A percentile compares a stretch with the other conserved stretches of the same genome.
phyloP scores from a whole-genome alignment of 2,888 invertebrate species.

The Drosophila silvestris region DNA sequence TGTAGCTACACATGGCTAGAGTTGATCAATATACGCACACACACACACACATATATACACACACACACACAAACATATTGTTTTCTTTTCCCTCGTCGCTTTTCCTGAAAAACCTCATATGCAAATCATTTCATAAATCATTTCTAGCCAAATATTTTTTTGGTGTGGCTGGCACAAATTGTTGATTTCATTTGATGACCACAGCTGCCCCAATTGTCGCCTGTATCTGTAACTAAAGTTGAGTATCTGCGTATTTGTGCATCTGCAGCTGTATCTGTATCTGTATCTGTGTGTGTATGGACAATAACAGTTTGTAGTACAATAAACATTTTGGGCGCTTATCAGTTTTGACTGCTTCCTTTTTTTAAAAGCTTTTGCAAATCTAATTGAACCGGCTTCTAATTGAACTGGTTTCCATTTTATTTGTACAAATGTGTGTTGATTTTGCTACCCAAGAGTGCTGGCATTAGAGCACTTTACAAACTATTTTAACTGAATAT shows the following conservation, averaged over 20 bases:
- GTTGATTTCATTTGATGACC: conserved; percentile 63
- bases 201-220: conserved; percentile 51
- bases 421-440: background rate
- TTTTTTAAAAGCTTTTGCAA: conserved; percentile 43
- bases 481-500: conserved; percentile 13
- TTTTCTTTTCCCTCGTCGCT: background rate
- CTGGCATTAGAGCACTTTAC: conserved; percentile 32
- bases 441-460: conserved; percentile 8
- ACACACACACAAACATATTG: background rate
- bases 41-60: background rate
- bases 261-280: conserved; percentile 4
- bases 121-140: conserved; percentile 65
- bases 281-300: conserved; percentile 28
- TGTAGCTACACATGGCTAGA: conserved; percentile 21
- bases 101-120: conserved; percentile 25
- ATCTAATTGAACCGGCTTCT: conserved; percentile 5
- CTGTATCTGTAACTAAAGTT: conserved; percentile 12
- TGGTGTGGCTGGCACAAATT: conserved; percentile 49
- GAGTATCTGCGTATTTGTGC: conserved; percentile 1
- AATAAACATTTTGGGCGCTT: conserved; percentile 59
- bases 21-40: conserved; percentile 5
- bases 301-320: conserved; percentile 59
- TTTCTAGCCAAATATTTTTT: conserved; percentile 62
- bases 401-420: conserved; percentile 27
- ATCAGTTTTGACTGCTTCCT: conserved; percentile 38